Conservation (phyloP, 2,888 invertebrate species). For the Alsophila aescularia region DNA sequence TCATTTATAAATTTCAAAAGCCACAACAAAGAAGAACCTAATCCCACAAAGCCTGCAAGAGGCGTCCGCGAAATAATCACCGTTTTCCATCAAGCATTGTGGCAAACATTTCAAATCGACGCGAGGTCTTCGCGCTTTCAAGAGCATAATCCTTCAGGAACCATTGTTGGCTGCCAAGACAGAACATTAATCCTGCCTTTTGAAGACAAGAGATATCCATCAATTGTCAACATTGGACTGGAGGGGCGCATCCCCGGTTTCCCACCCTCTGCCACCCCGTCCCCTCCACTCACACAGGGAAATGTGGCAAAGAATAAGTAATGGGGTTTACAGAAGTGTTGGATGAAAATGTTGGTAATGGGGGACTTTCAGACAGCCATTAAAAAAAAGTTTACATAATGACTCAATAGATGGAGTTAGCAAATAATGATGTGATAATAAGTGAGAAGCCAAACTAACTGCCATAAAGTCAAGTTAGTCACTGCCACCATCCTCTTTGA, state of each 20-base stretch:
- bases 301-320: conserved; percentile 61
- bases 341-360: not conserved
- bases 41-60: conserved; percentile 36
- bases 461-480: too few species aligned
- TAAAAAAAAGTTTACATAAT: too few species aligned
- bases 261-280: conserved; percentile 46
- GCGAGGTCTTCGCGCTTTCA: conserved; percentile 45
- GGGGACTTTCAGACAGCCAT: too few species aligned
- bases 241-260: conserved; percentile 56
- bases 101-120: conserved; percentile 24
- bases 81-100: conserved; percentile 33
- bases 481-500: too few species aligned
- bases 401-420: too few species aligned
- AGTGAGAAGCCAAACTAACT: too few species aligned
- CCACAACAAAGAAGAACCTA: conserved; percentile 17
- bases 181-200: conserved; percentile 82
- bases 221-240: conserved; percentile 84
- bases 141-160: conserved; percentile 55
- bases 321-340: not conserved
- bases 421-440: too few species aligned
- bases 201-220: conserved; percentile 83
- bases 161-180: conserved; percentile 68
- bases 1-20: not conserved
- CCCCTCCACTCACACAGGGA: conserved; percentile 63
- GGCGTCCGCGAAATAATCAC: conserved; percentile 40